Percentiles rank a stretch among this genome's conserved stretches.
Evolutionary conservation across 2,888 invertebrate genomes (phyloP).

Genomic region (Phortica okadai): DNA sequence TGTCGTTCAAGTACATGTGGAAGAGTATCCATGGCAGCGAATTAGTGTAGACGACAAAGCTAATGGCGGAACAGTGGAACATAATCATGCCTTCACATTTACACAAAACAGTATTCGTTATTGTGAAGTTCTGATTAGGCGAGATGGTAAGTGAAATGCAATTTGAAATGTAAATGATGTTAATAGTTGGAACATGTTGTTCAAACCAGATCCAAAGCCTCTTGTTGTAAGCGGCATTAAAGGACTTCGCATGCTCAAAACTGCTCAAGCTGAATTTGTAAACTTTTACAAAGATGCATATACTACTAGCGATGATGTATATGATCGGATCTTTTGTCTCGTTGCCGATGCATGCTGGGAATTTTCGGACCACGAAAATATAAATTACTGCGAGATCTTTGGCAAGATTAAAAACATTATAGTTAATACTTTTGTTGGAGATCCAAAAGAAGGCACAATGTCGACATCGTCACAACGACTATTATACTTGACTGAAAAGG

Average conservation of each 20-base stretch:
- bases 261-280: conserved; percentile 87
- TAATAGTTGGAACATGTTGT: conserved; percentile 10
- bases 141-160: conserved; percentile 79
- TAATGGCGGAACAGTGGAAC: conserved; percentile 75
- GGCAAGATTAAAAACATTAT: conserved; percentile 83
- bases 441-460: conserved; percentile 82
- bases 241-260: conserved; percentile 85
- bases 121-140: conserved; percentile 82
- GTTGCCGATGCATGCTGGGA: conserved; percentile 86
- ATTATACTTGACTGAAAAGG: conserved; percentile 83
- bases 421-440: conserved; percentile 86
- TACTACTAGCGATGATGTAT: conserved; percentile 84
- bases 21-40: conserved; percentile 88
- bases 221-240: conserved; percentile 83
- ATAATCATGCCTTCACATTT: conserved; percentile 87
- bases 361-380: conserved; percentile 81
- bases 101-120: conserved; percentile 82
- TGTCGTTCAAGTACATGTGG: conserved; percentile 82
- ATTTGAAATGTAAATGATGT: background rate
- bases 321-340: conserved; percentile 85
- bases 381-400: conserved; percentile 85
- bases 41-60: conserved; percentile 72
- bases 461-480: conserved; percentile 90
- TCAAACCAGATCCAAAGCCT: conserved; percentile 77
- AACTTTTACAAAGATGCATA: conserved; percentile 89